A percentile compares a stretch with the other conserved stretches of the same genome.
phyloP scores from a whole-genome alignment of 1,140 invertebrate genomes.

The Drosophila azteca region DNA sequence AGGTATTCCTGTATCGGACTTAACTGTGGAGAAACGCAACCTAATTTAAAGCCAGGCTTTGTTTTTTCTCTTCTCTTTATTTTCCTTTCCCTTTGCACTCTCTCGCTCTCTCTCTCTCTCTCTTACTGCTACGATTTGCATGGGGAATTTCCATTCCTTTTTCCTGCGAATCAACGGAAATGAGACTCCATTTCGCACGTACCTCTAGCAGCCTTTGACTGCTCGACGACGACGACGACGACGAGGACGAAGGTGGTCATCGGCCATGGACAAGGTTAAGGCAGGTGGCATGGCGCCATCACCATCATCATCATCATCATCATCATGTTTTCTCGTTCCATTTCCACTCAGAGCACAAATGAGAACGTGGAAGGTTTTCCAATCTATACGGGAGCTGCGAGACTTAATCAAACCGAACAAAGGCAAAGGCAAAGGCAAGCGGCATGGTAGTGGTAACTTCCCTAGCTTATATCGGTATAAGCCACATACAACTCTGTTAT shows the following conservation, averaged over 20 bases:
- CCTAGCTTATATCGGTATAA: no score
- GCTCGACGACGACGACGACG: background rate
- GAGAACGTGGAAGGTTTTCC: constrained; percentile 18
- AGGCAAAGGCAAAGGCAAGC: no score
- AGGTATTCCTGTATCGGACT: no score
- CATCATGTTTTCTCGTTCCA: constrained; percentile 6
- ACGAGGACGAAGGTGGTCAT: no score
- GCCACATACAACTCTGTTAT: background rate
- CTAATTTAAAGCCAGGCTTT: constrained; percentile 5
- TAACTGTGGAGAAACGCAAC: background rate
- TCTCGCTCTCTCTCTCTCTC: background rate
- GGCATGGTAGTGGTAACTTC: no score
- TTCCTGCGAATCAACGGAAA: constrained; percentile 24
- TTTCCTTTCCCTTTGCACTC: constrained; percentile 41
- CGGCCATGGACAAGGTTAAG: no score
- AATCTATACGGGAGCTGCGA: background rate
- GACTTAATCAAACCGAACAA: no score
- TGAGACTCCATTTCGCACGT: constrained; percentile 53
- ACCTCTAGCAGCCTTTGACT: constrained; percentile 18
- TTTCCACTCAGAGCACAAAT: constrained; percentile 3
- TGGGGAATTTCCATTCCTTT: constrained; percentile 28
- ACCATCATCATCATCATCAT: no score
- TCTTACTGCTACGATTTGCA: constrained; percentile 45
- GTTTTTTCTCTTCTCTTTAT: constrained; percentile 10
- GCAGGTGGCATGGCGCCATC: no score